Evolutionary conservation across 2,113 vertebrate species (phyloP), one percentile per base, ranked within the genome.

Genomic region (Tetrax tetrax): DNA sequence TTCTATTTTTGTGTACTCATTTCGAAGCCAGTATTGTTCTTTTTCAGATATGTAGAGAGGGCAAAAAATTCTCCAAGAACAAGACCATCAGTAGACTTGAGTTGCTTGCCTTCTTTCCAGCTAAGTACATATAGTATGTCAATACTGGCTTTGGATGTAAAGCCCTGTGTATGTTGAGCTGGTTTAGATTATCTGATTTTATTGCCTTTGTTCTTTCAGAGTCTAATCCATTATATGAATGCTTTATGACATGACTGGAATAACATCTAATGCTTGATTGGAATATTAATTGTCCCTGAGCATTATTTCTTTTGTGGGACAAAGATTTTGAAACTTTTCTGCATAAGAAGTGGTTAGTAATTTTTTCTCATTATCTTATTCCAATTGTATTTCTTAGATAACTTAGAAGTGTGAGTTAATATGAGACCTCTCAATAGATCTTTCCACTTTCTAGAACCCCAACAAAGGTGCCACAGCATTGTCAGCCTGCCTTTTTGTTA

Each of bases 241-340:
- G 24, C 2, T 45, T 9, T n/a, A 45, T 43, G 38, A 84, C 79
- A 56, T 45, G 51, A 82, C 35, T 76, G 48, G 48, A 84, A 51
- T 31, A 87, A 13, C 9, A 28, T 18, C 35, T 64, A 65, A 84
- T 41, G 69, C 45, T 94, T 94, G 61, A 79, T 71, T 48, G 31
- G 69, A 75, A 93, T 89, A 71, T 59, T 80, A 54, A 56, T 87
- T 91, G 47, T 89, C 69, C 53, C 35, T 57, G 20, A 61, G 69
- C 38, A n/a, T 38, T 77, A 38, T 80, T 89, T 75, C 27, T 94
- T 86, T 86, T 43, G 53, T 87, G 31, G 47, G 48, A 87, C 20
- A 84, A 89, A 90, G 51, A 75, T 78, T 93, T 93, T 76, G 37
- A 54, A 86, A 82, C 20, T 68, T 85, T 91, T 80, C 48, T 85